Conservation (phyloP, 2,888 invertebrate genomes). For the Lepas anatifera region DNA sequence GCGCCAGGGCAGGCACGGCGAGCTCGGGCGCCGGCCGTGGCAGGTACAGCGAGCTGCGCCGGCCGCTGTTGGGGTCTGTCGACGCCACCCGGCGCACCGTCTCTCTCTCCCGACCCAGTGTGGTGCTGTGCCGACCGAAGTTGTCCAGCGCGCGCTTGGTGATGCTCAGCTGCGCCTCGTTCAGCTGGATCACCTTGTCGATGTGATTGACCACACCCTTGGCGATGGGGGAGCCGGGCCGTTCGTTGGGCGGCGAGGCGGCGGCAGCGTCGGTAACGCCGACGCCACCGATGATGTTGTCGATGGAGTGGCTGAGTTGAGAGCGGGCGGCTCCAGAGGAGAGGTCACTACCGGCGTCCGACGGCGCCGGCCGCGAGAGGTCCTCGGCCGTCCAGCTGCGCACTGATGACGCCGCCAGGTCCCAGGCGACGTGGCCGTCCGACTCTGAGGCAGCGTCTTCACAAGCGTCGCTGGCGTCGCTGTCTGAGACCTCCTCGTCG, state of each 20-base stretch:
- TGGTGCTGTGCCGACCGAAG: conserved; percentile 7
- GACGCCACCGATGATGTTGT: not conserved
- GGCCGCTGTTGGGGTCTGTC: not conserved
- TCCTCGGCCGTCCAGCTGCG: not conserved
- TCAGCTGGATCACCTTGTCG: conserved; percentile 11
- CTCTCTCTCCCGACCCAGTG: conserved; percentile 7
- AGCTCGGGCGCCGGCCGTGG: not conserved
- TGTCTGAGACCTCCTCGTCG: conserved; percentile 1
- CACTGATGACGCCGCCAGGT: not conserved
- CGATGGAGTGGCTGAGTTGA: conserved; percentile 10
- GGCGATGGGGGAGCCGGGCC: not conserved
- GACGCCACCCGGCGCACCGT: not conserved
- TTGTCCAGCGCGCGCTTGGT: conserved; percentile 5
- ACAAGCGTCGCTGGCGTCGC: not conserved
- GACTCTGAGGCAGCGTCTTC: not conserved
- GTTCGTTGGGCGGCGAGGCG: not conserved
- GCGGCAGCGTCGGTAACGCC: not conserved
- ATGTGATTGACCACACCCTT: conserved; percentile 3
- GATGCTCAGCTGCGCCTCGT: conserved; percentile 8
- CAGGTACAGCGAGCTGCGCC: conserved; percentile 6
- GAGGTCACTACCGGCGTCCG: not conserved
- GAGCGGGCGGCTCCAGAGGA: not conserved
- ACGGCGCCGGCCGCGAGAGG: not conserved
- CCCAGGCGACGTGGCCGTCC: not conserved
- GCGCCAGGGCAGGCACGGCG: not conserved